Conservation (phyloP, 2,888 invertebrate genomes). For the Morinoia aosen region DNA sequence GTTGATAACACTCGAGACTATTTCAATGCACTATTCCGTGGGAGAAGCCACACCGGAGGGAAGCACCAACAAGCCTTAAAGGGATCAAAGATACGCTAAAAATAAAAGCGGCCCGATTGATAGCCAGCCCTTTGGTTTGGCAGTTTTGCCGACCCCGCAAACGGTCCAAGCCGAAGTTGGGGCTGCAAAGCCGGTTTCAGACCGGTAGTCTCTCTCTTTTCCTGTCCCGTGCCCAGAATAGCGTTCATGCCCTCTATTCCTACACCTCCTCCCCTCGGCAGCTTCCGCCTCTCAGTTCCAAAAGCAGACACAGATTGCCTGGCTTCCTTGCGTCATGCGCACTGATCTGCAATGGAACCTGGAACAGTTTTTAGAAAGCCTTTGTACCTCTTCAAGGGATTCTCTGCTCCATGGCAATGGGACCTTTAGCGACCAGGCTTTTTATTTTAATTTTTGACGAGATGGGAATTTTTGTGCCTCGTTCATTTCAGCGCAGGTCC, state of each 20-base stretch:
- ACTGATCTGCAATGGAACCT: neutral
- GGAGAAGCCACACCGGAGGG: too few species aligned
- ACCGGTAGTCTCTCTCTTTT: neutral
- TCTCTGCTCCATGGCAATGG: neutral
- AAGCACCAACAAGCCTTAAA: too few species aligned
- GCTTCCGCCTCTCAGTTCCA: neutral
- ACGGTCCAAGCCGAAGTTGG: neutral
- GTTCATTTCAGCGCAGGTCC: neutral
- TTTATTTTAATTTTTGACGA: neutral
- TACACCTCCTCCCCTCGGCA: neutral
- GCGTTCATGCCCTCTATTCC: neutral
- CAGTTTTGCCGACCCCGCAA: neutral
- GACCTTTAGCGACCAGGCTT: neutral
- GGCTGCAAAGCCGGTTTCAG: neutral
- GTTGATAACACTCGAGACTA: too few species aligned
- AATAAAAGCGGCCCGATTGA: too few species aligned
- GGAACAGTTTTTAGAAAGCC: neutral
- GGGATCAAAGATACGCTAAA: too few species aligned
- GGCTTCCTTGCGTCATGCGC: neutral
- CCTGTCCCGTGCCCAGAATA: neutral
- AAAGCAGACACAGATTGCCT: neutral
- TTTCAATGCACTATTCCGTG: too few species aligned
- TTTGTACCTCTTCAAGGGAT: neutral
- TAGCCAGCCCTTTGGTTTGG: neutral
- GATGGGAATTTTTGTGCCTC: neutral